phyloP scores from a whole-genome alignment of 2,113 vertebrate genomes.

The Oreotrochilus melanogaster region DNA sequence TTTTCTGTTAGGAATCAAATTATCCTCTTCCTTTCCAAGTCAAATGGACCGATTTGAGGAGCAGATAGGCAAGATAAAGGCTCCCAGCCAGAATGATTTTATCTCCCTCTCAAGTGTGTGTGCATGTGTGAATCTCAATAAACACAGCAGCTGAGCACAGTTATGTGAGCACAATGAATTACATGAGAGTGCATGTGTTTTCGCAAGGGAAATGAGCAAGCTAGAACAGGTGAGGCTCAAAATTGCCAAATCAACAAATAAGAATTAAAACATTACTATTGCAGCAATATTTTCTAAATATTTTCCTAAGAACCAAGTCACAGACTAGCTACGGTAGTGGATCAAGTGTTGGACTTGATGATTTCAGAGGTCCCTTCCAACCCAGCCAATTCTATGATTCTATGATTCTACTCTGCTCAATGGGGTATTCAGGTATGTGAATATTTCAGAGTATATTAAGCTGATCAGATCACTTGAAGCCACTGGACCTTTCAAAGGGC shows the following conservation, averaged over 20 bases:
- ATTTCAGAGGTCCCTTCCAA: too few species aligned
- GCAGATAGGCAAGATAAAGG: constrained; percentile 27
- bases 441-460: neutral
- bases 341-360: too few species aligned
- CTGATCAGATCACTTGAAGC: neutral
- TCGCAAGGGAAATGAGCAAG: neutral
- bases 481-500: neutral
- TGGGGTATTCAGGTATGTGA: neutral
- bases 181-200: rapidly evolving
- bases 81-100: constrained; percentile 4
- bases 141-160: neutral
- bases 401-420: neutral
- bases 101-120: neutral
- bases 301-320: neutral
- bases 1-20: constrained; percentile 42
- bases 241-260: neutral
- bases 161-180: neutral
- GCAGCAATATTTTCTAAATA: neutral
- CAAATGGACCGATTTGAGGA: constrained; percentile 29
- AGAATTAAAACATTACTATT: neutral
- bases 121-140: constrained; percentile 17
- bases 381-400: too few species aligned
- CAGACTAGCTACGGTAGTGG: neutral
- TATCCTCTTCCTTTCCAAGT: constrained; percentile 53
- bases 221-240: neutral